Base-by-base conservation (phyloP, 2,113 vertebrate genomes). In the Globicephala melas region DNA sequence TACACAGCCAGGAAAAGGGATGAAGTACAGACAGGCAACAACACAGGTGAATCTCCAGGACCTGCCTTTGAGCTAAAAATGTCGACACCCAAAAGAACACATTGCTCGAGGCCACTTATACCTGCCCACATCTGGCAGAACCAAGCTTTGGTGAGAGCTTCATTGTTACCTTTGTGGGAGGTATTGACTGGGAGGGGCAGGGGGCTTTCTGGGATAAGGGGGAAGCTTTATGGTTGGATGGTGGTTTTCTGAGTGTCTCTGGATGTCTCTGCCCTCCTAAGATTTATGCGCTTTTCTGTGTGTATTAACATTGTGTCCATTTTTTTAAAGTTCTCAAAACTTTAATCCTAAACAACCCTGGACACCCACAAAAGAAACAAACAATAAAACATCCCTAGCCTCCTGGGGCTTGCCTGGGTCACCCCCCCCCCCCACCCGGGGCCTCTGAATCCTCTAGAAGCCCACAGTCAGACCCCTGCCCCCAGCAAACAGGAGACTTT, bases 61-160 rank as follows among this genome's bases (percentile, higher is more conserved):
- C 26, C 4, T 18, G 20, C 53, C 2, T 25, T 0, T 13, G 60
- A 21, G 67, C n/a, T 18, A 1, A 14, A 3, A 33, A 41, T 7
- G 5, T 5, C 0, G 3, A 11, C 1, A 1, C 33, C 3, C 0
- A 13, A 33, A 17, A 0, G 2, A 1, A 0, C 28, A 4, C 5
- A 0, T 0, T 1, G 0, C 26, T 0, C 1, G 2, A 1, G 3
- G 6, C 31, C 12, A 0, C 31, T 62, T 7, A 1, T 10, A 11
- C 20, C 8, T 12, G 25, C 21, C 6, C 31, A 10, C 2, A 3
- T 8, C 41, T 38, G 74, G 68, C 10, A 1, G 26, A 33, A 17
- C 20, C 1, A 31, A 0, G 36, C 36, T 25, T 11, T 6, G 8
- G 13, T 0, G 33, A 20, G 0, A 20, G 38, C 26, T 8, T 47